Evolutionary conservation across 2,113 vertebrate genomes (phyloP), one percentile per base, ranked within the genome.

Genomic region (Cygnus atratus): DNA sequence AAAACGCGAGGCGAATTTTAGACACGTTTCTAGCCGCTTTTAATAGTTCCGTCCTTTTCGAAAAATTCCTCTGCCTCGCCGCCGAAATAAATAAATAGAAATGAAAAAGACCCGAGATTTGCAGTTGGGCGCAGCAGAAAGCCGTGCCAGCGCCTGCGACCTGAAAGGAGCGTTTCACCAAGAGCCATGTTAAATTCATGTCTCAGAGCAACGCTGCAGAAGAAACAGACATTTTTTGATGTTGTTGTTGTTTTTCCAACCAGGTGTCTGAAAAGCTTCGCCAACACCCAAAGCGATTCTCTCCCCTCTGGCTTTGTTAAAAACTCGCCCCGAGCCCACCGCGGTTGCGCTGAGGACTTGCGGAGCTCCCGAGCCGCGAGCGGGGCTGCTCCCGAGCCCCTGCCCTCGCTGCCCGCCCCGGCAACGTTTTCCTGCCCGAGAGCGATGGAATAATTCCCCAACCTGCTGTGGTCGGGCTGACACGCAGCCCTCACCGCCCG

Each of bases 211-310:
- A 79, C 19, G 50, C 28, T 91, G 94, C 94, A 95, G 95, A 95
- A 92, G 72, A 39, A 95, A 80, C 66, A 91, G 66, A 78, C 57
- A 1, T 63, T 50, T 73, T 75, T 79, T 83, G 54, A 50, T 41
- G 37, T 39, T 39, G 39, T 39, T 39, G 37, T 39, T 39, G 39
- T 39, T 35, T 48, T 9, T 2, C 46, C 68, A 89, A 11, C 43
- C 95, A 95, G 95, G 92, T 87, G 84, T 92, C 93, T 91, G 87
- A 87, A 92, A 92, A 96, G 48, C 84, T 26, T 92, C 77, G 62
- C 91, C 89, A 95, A 39, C 89, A 48, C 57, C 82, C 52, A 33
- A 81, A 95, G 26, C 35, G n/a, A 20, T 92, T 92, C 48, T 58
- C 54, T 63, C 43, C 7, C 3, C 31, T 59, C 33, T 41, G 41